phyloP scores from a whole-genome alignment of 53 echinoderm and acorn worm genomes.

The Holothuria leucospilota region DNA sequence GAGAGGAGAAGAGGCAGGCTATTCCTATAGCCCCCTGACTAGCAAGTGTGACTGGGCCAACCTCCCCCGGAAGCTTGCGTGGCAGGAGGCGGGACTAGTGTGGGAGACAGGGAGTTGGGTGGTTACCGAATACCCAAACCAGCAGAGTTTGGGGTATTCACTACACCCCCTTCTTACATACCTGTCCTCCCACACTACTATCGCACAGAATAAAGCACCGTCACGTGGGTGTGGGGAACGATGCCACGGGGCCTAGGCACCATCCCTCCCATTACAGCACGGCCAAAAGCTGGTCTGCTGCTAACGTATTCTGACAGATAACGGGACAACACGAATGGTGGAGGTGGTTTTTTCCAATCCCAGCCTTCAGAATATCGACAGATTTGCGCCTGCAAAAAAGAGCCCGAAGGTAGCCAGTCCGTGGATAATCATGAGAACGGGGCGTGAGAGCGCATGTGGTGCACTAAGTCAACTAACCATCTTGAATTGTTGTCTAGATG shows the following conservation, averaged over 20 bases:
- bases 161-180: not conserved
- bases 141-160: not conserved
- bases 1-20: constrained; percentile 10
- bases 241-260: not conserved
- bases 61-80: not conserved
- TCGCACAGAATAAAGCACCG: not conserved
- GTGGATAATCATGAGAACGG: not conserved
- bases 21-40: not conserved
- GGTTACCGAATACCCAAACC: not conserved
- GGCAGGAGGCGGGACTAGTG: constrained; percentile 14
- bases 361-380: not conserved
- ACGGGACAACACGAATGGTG: no score
- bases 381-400: constrained; percentile 12
- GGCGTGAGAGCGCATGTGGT: constrained; percentile 12
- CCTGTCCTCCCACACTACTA: not conserved
- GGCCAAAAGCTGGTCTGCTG: no score
- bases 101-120: not conserved
- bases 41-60: not conserved
- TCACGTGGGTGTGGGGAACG: not conserved
- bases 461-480: not conserved
- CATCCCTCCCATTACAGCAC: no score
- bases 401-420: constrained; percentile 18
- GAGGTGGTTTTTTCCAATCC: not conserved
- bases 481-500: constrained; percentile 17
- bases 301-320: no score